Evolutionary conservation across 2,888 invertebrate species (phyloP).

Genomic region (Nephrotoma appendiculata): DNA sequence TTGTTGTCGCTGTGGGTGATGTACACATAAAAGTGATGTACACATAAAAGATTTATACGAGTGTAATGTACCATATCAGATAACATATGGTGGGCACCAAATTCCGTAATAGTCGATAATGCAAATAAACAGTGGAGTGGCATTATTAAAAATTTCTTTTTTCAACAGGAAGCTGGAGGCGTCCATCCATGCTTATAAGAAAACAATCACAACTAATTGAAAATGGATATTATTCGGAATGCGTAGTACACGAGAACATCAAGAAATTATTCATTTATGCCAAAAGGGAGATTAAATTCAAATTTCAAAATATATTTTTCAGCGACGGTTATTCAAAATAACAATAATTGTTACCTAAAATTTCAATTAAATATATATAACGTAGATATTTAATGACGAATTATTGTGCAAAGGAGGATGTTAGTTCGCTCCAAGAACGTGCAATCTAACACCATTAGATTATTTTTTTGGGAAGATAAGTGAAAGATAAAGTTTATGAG

Average conservation of each 20-base stretch:
- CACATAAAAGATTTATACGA: slow-evolving; percentile 36
- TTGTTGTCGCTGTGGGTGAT: slow-evolving; percentile 36
- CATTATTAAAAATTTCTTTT: slow-evolving; percentile 50
- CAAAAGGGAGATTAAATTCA: slow-evolving; percentile 15
- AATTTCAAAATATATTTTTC: slow-evolving; percentile 10
- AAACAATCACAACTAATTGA: slow-evolving; percentile 43
- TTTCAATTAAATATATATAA: background rate
- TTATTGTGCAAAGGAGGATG: too few relatives aligned
- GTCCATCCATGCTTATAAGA: slow-evolving; percentile 35
- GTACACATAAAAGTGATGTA: slow-evolving; percentile 11
- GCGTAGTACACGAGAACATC: slow-evolving; percentile 47
- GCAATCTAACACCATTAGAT: too few relatives aligned
- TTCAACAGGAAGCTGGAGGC: slow-evolving; percentile 44
- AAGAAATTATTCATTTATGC: slow-evolving; percentile 32
- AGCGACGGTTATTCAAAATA: slow-evolving; percentile 6
- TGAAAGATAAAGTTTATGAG: too few relatives aligned
- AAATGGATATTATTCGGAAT: slow-evolving; percentile 38
- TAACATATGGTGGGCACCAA: slow-evolving; percentile 90
- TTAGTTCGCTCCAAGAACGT: too few relatives aligned
- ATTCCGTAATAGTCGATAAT: slow-evolving; percentile 79
- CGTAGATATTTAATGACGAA: background rate
- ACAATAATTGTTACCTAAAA: background rate
- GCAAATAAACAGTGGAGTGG: slow-evolving; percentile 89
- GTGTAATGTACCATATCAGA: slow-evolving; percentile 80
- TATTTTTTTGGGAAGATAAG: too few relatives aligned